These are phyloP conservation scores for Ceratothoa steindachneri DNA, from an alignment of 2,888 invertebrate genomes.

Conservation along the genomic window DNA sequence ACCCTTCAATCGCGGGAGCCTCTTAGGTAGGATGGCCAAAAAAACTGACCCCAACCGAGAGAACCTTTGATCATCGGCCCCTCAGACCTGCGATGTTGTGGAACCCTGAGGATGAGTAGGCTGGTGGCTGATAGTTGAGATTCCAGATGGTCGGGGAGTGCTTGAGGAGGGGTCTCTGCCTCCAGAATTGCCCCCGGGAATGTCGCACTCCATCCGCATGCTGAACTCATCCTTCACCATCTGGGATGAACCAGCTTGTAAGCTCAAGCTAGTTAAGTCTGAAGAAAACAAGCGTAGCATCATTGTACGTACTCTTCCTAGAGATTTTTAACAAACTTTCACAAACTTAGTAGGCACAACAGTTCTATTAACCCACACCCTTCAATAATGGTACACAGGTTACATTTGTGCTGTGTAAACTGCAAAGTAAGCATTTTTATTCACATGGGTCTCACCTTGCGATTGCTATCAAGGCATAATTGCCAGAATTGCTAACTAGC, in stretches of 20 bases:
- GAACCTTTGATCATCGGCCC: too few species aligned
- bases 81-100: constrained; percentile 14
- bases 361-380: too few species aligned
- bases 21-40: too few species aligned
- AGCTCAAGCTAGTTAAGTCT: constrained; percentile 86
- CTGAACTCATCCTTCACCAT: constrained; percentile 90
- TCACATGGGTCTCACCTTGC: too few species aligned
- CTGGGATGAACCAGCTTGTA: constrained; percentile 67
- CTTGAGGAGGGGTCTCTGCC: constrained; percentile 52
- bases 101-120: constrained; percentile 9
- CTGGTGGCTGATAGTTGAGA: constrained; percentile 22
- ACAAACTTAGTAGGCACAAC: too few species aligned
- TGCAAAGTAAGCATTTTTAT: too few species aligned
- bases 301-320: neutral
- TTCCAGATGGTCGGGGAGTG: constrained; percentile 49
- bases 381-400: too few species aligned
- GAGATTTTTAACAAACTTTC: neutral
- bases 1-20: too few species aligned
- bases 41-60: too few species aligned
- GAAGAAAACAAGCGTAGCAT: constrained; percentile 52
- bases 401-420: too few species aligned
- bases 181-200: constrained; percentile 41
- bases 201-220: constrained; percentile 58
- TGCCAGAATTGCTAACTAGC: too few species aligned
- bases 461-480: too few species aligned